phyloP scores from a whole-genome alignment of 2,113 vertebrate genomes.

The Monarcha castaneiventris region DNA sequence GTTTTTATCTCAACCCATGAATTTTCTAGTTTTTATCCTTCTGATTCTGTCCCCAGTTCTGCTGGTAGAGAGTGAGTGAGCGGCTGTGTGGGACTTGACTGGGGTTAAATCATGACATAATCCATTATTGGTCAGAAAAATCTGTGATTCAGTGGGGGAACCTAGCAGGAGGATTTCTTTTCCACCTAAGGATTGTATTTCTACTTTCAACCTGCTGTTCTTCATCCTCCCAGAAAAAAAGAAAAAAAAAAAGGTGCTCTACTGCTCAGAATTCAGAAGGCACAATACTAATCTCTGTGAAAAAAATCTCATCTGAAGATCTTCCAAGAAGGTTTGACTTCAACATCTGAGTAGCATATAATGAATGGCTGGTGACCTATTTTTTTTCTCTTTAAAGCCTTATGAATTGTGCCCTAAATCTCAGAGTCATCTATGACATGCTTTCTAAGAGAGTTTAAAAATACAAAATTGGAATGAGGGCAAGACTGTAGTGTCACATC shows the following conservation, averaged over 20 bases:
- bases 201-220: not conserved
- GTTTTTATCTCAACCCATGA: not conserved
- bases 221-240: fast-evolving
- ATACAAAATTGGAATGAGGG: not conserved
- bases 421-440: not conserved
- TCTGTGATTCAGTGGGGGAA: not conserved
- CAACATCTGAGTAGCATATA: not conserved
- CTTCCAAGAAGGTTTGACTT: not conserved
- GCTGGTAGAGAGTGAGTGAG: fast-evolving
- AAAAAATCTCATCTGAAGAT: not conserved
- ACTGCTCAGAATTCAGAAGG: not conserved
- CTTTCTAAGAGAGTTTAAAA: slow-evolving; percentile 23
- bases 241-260: not conserved
- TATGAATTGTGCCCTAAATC: slow-evolving; percentile 22
- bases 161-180: not conserved
- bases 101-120: not conserved
- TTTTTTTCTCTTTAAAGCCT: slow-evolving; percentile 34
- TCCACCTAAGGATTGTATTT: not conserved
- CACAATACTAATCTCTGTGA: not conserved
- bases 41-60: fast-evolving
- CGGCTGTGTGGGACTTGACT: not conserved
- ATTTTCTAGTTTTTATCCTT: not conserved
- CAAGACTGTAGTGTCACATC: not conserved
- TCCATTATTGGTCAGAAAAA: not conserved
- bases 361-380: slow-evolving; percentile 22